Base-by-base conservation (phyloP, 2,888 invertebrate genomes). In the Melanophora roralis region DNA sequence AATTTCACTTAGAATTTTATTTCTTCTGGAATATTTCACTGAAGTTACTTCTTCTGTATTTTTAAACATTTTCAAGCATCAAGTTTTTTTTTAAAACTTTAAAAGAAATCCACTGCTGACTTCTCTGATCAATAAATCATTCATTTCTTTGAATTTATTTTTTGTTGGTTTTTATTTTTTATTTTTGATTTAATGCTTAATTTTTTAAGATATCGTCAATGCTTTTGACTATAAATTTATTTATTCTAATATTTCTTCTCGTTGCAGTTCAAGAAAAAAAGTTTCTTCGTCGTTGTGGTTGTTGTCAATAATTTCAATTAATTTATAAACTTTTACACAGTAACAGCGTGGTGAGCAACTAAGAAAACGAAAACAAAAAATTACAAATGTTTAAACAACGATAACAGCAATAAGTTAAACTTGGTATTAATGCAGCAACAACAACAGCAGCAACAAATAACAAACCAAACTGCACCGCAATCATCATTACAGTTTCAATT, bases 401-500 rank as follows among this genome's bases (percentile, higher is more conserved):
- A 75, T 82, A 81, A 16, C 82, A 74, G 45, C 76, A 69, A 60
- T 14, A 34, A 19, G 57, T 0, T 34, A 69, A 51, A 76, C 60
- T 27, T 47, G 40, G 36, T 71, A 64, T 77, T 77, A 64, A 77
- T 77, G 74, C 83, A 78, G 79, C 83, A 79, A 80, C 85, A 81
- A 84, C 82, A 79, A 68, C 74, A 83, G 82, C 71, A 78, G 60
- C 76, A 80, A 60, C 79, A 82, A 67, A 81, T 69, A 68, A 60
- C 74, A 69, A 73, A 73, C 76, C 80, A 82, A 73, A 57, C 82
- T 69, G 71, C 82, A 68, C 57, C 82, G 67, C 49, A 84, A 74
- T 49, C 81, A 75, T 21, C 83, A 79, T 55, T 78, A 69, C 80
- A 78, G 68, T 82, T 77, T 68, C 83, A 81, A 83, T 86, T 81